These are phyloP conservation scores for Chaetorhynchus papuensis DNA, from an alignment of 2,113 vertebrate species.

Conservation along the genomic window DNA sequence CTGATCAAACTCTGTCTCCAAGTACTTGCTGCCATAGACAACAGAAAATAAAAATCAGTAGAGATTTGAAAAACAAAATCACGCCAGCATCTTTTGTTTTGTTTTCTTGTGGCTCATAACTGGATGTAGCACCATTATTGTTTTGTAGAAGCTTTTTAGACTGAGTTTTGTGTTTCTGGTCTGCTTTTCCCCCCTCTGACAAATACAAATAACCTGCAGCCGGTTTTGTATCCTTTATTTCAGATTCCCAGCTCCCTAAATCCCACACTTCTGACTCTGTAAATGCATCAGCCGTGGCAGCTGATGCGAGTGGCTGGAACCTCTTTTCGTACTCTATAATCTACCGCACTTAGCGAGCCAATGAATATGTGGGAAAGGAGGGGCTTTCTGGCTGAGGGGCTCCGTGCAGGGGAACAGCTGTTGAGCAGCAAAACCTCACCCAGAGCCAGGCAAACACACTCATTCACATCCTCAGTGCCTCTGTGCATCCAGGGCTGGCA, in stretches of 20 bases:
- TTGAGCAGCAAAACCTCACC: not conserved
- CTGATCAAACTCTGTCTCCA: not conserved
- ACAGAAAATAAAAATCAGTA: not conserved
- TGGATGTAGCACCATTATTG: not conserved
- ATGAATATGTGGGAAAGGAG: slow-evolving; percentile 52
- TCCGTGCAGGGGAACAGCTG: slow-evolving; percentile 36
- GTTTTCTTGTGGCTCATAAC: not conserved
- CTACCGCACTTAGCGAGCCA: slow-evolving; percentile 53
- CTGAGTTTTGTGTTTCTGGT: not conserved
- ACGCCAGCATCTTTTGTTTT: too few relatives aligned
- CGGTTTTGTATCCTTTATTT: not conserved
- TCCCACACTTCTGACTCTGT: not conserved
- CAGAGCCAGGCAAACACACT: not conserved
- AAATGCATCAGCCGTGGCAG: not conserved
- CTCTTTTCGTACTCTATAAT: not conserved
- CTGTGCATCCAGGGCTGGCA: not conserved
- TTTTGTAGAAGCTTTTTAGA: not conserved
- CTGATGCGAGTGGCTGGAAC: slow-evolving; percentile 13
- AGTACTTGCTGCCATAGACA: not conserved
- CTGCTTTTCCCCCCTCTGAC: not conserved
- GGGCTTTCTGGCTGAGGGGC: slow-evolving; percentile 50
- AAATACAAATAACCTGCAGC: not conserved
- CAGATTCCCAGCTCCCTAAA: not conserved
- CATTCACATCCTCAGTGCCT: not conserved
- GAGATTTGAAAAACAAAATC: not conserved